Evolutionary conservation across 2,888 invertebrate species (phyloP).

Genomic region (Dasypolia templi): DNA sequence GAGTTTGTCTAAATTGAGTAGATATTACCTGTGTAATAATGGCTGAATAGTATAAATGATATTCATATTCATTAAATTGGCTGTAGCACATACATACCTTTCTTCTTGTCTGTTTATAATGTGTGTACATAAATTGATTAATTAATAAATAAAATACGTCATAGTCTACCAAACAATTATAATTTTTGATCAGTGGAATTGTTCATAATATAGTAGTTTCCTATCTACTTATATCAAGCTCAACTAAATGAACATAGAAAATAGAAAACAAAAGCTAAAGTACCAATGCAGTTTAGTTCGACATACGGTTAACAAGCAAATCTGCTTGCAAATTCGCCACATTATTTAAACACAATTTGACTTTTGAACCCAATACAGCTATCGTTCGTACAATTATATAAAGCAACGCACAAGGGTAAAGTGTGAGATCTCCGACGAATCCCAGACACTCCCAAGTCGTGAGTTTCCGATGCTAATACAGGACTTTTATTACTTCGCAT

Average conservation of each 20-base stretch:
- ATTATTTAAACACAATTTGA: conserved; percentile 34
- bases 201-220: not conserved
- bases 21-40: too few species aligned
- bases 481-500: conserved; percentile 82
- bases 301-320: conserved; percentile 2
- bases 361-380: conserved; percentile 19
- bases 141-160: not conserved
- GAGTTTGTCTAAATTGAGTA: too few species aligned
- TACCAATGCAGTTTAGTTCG: not conserved
- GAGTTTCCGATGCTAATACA: conserved; percentile 69
- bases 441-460: conserved; percentile 63
- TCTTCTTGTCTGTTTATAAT: too few species aligned
- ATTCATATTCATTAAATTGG: too few species aligned
- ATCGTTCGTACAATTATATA: conserved; percentile 31
- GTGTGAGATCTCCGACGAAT: conserved; percentile 52
- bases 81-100: too few species aligned
- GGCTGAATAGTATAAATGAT: too few species aligned
- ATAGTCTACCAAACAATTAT: not conserved
- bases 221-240: not conserved
- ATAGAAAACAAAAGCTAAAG: not conserved
- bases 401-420: conserved; percentile 45
- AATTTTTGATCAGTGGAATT: not conserved
- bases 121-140: too few species aligned
- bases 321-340: not conserved
- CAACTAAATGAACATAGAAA: not conserved